Base-by-base conservation (phyloP, 2,888 invertebrate genomes). In the Scaptomyza parva region DNA sequence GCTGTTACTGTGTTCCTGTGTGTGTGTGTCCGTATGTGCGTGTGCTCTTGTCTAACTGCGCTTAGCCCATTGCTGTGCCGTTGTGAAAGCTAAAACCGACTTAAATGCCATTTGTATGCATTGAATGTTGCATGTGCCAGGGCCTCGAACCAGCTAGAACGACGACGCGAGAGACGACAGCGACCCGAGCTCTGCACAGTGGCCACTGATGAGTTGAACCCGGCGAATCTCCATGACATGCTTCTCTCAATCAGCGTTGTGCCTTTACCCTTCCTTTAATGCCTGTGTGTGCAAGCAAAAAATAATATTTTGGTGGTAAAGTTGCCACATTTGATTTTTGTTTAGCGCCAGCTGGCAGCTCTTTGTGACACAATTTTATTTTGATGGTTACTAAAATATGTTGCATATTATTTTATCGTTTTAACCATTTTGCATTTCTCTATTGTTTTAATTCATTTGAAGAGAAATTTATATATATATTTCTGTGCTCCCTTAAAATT, bases 71-170 rank as follows among this genome's bases (percentile, higher is more conserved):
- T 82, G 70, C 65, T 71, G 64, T 70, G 72, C 63, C 75, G 59
- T 77, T 80, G 71, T 52, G 51, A 70, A 67, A 76, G 60, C 75
- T 75, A 79, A 80, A 84, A 82, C 89, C 80, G 70, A 76, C 88
- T 89, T 89, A 85, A 89, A 87, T 86, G 87, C 77, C 83, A 89
- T 90, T 89, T 88, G 86, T 89, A 89, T 89, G 89, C 89, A 90
- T 86, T 90, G 88, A 79, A 83, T 90, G 90, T 78, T 87, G 77
- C 83, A 79, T 85, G 81, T 72, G 69, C 39, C 53, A 59, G 69
- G 61, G 68, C 44, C 69, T 43, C 37, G 37, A 37, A 52, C 47
- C 59, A 61, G 55, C 60, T 37, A 76, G 72, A 63, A 70, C 57
- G n/a, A n/a, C n/a, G n/a, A n/a, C n/a, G 51, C 57, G 24, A 54